phyloP scores from a whole-genome alignment of 1,140 invertebrate genomes.

The Trialeurodes vaporariorum region DNA sequence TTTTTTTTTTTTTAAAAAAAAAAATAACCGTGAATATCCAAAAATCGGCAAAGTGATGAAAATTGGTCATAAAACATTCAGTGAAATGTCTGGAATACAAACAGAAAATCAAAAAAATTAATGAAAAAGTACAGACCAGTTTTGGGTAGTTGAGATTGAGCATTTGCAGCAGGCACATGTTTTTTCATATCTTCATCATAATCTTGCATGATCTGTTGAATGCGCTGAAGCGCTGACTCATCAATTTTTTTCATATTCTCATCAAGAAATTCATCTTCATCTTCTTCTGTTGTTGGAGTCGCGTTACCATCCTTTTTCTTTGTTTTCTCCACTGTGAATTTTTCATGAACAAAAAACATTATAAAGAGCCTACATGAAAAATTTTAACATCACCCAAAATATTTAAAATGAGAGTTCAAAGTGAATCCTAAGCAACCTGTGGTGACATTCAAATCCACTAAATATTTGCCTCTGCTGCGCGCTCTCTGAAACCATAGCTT shows the following conservation, averaged over 20 bases:
- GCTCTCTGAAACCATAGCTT: too few species aligned
- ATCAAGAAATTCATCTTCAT: conserved; percentile 64
- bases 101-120: conserved; percentile 6
- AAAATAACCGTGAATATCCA: too few species aligned
- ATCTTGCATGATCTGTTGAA: conserved; percentile 66
- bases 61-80: conserved; percentile 2
- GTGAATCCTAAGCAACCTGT: too few species aligned
- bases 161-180: conserved; percentile 28
- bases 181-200: conserved; percentile 69
- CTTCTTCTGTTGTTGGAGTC: conserved; percentile 42
- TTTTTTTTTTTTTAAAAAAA: too few species aligned
- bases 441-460: too few species aligned
- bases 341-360: too few species aligned
- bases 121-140: conserved; percentile 17
- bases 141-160: conserved; percentile 17
- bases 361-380: too few species aligned
- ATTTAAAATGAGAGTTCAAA: too few species aligned
- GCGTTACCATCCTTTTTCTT: conserved; percentile 45
- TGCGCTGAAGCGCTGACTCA: conserved; percentile 55
- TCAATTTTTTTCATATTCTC: conserved; percentile 61
- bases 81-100: too few species aligned
- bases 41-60: too few species aligned
- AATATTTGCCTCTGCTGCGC: too few species aligned
- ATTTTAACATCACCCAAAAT: too few species aligned
- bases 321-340: conserved; percentile 40